phyloP scores from a whole-genome alignment of 2,113 vertebrate genomes.

The Megaleporinus macrocephalus region DNA sequence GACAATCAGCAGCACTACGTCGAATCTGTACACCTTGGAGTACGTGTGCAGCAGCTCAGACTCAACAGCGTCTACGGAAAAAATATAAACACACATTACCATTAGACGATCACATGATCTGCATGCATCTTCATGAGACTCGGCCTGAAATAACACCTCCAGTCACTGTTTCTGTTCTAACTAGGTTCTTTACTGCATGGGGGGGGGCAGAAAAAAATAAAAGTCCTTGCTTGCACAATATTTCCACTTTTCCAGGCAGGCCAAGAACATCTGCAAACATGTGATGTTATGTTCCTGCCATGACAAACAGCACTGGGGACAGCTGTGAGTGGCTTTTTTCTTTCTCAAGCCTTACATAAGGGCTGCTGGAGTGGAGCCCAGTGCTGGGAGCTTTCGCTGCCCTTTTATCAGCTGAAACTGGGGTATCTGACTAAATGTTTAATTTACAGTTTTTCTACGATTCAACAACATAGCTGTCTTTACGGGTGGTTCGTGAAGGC shows the following conservation, averaged over 20 bases:
- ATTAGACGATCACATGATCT: background rate
- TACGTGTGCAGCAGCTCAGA: conserved; percentile 95
- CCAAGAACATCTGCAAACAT: conserved; percentile 33
- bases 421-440: background rate
- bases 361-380: background rate
- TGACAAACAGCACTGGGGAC: conserved; percentile 43
- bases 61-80: conserved; percentile 84
- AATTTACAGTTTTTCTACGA: background rate
- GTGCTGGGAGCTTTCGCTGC: background rate
- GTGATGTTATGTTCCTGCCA: conserved; percentile 35
- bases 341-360: conserved; percentile 62
- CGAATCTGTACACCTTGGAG: conserved; percentile 78
- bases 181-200: background rate
- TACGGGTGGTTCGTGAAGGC: background rate
- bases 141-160: background rate
- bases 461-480: background rate
- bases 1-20: conserved; percentile 90
- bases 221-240: conserved; percentile 55
- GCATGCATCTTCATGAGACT: background rate
- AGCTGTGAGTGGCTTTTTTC: conserved; percentile 19
- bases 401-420: background rate
- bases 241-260: conserved; percentile 11
- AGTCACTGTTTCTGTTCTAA: background rate
- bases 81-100: conserved; percentile 4
- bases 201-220: background rate